phyloP scores from a whole-genome alignment of 2,113 vertebrate species.

The Callospermophilus lateralis region DNA sequence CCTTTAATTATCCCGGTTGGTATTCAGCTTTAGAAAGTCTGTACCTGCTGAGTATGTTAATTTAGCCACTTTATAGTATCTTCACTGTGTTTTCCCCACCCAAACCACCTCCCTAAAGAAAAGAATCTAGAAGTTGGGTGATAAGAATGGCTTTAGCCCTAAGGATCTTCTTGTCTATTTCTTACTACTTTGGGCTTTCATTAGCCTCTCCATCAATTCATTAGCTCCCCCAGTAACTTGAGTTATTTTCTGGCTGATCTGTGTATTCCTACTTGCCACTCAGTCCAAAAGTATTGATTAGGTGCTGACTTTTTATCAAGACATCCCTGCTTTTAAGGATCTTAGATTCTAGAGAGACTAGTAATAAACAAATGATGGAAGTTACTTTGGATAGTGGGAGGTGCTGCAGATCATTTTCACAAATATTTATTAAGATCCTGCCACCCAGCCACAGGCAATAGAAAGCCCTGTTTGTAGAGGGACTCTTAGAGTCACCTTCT shows the following conservation, averaged over 20 bases:
- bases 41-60: conserved; percentile 72
- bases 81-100: not conserved
- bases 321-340: not conserved
- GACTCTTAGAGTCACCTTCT: not conserved
- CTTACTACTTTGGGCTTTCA: not conserved
- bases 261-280: not conserved
- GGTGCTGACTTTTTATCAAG: not conserved
- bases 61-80: conserved; percentile 59
- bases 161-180: not conserved
- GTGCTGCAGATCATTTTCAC: not conserved
- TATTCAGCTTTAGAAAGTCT: conserved; percentile 60
- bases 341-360: not conserved
- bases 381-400: not conserved
- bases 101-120: not conserved
- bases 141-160: not conserved
- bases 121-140: not conserved
- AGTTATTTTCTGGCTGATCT: not conserved
- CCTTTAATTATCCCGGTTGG: conserved; percentile 85
- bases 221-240: not conserved
- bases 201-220: not conserved
- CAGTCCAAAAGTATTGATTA: not conserved
- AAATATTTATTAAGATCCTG: not conserved
- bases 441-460: not conserved
- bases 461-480: not conserved
- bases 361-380: not conserved